Conservation (phyloP, 2,888 invertebrate genomes). For the Callimorpha dominula region DNA sequence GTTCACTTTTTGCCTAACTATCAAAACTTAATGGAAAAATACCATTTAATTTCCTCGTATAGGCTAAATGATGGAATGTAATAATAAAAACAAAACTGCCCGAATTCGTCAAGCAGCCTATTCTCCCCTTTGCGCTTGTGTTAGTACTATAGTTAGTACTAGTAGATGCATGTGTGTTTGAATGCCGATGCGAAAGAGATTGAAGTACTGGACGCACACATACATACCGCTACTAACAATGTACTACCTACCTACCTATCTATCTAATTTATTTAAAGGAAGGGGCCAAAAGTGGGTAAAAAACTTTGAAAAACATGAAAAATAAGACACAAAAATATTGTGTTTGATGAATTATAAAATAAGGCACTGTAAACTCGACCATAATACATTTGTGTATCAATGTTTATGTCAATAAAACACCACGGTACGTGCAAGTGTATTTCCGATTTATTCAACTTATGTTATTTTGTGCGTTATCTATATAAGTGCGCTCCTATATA, state of each 20-base stretch:
- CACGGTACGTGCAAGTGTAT: slow-evolving; percentile 49
- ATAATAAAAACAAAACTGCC: slow-evolving; percentile 74
- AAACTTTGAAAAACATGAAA: slow-evolving; percentile 38
- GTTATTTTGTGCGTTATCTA: slow-evolving; percentile 45
- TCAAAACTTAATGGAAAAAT: not conserved
- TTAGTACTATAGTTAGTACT: slow-evolving; percentile 56
- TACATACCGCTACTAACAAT: slow-evolving; percentile 45
- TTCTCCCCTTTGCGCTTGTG: slow-evolving; percentile 60
- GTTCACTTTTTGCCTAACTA: slow-evolving; percentile 17
- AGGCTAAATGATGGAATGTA: slow-evolving; percentile 72
- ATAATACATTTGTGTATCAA: slow-evolving; percentile 38
- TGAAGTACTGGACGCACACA: slow-evolving; percentile 54
- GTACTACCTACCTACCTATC: slow-evolving; percentile 48
- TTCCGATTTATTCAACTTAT: slow-evolving; percentile 45
- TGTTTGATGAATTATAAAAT: slow-evolving; percentile 19
- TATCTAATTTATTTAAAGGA: slow-evolving; percentile 66
- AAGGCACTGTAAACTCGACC: slow-evolving; percentile 32
- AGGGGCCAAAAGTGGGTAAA: slow-evolving; percentile 66
- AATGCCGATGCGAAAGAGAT: slow-evolving; percentile 43
- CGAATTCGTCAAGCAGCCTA: slow-evolving; percentile 56
- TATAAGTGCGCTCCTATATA: slow-evolving; percentile 34
- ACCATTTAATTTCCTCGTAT: slow-evolving; percentile 54
- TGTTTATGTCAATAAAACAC: slow-evolving; percentile 55
- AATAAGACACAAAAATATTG: slow-evolving; percentile 22
- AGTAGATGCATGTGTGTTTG: slow-evolving; percentile 28